Evolutionary conservation across 2,113 vertebrate genomes (phyloP).

Genomic region (Elanoides forficatus): DNA sequence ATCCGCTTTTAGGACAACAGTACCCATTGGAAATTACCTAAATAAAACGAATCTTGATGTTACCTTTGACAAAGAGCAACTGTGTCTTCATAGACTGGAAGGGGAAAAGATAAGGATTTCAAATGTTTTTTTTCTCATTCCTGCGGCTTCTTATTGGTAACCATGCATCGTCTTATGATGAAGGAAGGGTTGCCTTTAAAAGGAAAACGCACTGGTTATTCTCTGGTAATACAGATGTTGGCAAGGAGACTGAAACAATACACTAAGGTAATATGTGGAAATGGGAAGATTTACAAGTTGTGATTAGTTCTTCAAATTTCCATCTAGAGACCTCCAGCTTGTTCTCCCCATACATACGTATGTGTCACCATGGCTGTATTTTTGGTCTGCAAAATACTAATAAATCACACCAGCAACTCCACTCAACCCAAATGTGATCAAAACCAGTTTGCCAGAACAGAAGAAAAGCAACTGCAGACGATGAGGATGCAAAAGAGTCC

Average conservation of each 20-base stretch:
- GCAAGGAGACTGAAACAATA: neutral
- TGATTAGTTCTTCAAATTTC: neutral
- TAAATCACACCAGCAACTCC: neutral
- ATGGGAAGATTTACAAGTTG: neutral
- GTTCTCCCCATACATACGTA: neutral
- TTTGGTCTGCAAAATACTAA: neutral
- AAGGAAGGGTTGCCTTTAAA: neutral
- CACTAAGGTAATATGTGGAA: neutral
- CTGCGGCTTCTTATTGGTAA: neutral
- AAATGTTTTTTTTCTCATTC: neutral
- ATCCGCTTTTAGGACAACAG: too few species aligned
- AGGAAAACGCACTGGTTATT: neutral
- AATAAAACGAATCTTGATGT: neutral
- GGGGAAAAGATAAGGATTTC: neutral
- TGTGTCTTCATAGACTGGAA: neutral
- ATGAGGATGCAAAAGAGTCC: neutral
- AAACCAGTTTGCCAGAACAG: neutral
- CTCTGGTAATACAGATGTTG: neutral
- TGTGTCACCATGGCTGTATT: neutral
- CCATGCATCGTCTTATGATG: fast-evolving
- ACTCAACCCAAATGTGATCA: neutral
- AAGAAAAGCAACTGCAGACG: neutral
- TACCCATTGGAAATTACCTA: neutral
- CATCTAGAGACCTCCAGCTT: neutral
- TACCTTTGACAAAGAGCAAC: neutral